phyloP scores from a whole-genome alignment of 2,113 vertebrate genomes.

The Heterocephalus glaber region DNA sequence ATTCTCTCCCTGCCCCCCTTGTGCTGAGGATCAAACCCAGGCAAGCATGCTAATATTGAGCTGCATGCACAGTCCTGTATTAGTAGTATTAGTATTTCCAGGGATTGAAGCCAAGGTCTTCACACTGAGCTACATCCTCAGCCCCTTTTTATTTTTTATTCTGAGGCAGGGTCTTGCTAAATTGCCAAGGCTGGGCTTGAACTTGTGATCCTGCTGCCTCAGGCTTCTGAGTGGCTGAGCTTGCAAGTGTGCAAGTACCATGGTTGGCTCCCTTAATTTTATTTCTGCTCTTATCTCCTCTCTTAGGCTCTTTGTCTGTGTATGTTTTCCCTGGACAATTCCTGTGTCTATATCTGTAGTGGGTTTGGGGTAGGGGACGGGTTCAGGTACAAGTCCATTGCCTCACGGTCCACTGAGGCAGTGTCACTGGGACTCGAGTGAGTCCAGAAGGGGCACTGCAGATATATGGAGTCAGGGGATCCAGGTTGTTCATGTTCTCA shows the following conservation, averaged over 20 bases:
- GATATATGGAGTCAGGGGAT: not conserved
- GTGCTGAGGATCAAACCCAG: not conserved
- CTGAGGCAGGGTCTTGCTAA: not conserved
- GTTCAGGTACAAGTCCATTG: accelerated
- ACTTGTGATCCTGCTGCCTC: not conserved
- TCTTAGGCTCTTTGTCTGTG: not conserved
- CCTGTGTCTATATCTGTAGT: not conserved
- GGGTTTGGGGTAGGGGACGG: not conserved
- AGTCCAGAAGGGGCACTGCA: not conserved
- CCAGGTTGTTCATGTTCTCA: not conserved
- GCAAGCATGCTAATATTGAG: not conserved
- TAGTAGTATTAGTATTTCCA: not conserved
- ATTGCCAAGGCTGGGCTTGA: not conserved
- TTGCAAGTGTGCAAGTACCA: not conserved
- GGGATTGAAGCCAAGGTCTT: not conserved
- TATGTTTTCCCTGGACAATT: not conserved
- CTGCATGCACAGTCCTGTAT: not conserved
- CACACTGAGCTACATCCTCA: not conserved
- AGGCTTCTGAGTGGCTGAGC: no score
- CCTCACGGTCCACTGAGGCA: accelerated
- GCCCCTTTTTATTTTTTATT: not conserved
- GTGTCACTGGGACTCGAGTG: not conserved
- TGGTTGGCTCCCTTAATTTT: not conserved
- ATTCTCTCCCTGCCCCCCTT: not conserved
- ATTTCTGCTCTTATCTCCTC: not conserved